Base-by-base conservation (phyloP, 2,888 invertebrate genomes). In the Ennomos fuscantarius region DNA sequence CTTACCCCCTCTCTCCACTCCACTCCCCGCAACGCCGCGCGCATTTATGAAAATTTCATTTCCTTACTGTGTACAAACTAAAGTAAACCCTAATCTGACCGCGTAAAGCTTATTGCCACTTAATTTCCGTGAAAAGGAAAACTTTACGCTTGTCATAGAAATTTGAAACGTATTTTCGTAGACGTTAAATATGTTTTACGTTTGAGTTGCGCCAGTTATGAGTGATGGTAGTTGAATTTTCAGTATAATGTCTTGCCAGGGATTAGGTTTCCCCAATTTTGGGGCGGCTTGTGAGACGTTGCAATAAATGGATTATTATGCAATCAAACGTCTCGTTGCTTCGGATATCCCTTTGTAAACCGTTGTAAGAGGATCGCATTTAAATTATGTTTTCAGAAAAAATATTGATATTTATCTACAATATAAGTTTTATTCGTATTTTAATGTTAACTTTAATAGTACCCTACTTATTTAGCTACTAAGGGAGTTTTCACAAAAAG, bases 1-100 rank as follows among this genome's bases (percentile, higher is more conserved):
- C 74, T 65, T 56, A 32, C 32, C 45, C n/a, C 60, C 46, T 60
- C 57, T 60, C 58, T 48, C 47, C 57, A 36, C 59, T 64, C 58
- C 66, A 35, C 59, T 6, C 62, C 62, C 72, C 57, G 64, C 62
- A 37, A 50, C 60, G 59, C 65, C 68, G 65, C 71, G 65, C 76
- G 81, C 84, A 84, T 84, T 90, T 90, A 89, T 90, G 89, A 87
- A 90, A 90, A 87, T 89, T 88, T 89, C 87, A 93, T 93, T 91
- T 89, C 83, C 84, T 86, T 89, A 83, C 81, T 74, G 40, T 71
- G 63, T 60, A 70, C 87, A 81, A 78, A 79, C 84, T 71, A 85
- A 89, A 87, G 79, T 84, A 81, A 81, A 84, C 90, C 80, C 76
- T 91, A 87, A 83, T 78, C 63, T 75, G 60, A 79, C 76, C 73